Evolutionary conservation across 2,113 vertebrate genomes (phyloP).

Genomic region (Perccottus glenii): DNA sequence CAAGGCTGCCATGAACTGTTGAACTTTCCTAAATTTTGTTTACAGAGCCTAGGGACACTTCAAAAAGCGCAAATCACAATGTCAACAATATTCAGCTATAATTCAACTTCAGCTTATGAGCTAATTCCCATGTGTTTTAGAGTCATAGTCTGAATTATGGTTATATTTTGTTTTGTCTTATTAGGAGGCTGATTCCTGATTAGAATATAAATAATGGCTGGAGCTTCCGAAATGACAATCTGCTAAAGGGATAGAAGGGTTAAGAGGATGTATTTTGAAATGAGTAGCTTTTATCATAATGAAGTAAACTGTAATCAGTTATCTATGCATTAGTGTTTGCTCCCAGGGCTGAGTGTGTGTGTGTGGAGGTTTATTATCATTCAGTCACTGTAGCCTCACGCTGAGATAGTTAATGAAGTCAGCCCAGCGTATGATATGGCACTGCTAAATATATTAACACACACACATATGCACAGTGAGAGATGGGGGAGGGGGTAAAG

Average conservation of each 20-base stretch:
- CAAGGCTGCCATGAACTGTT: neutral
- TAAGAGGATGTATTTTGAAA: constrained; percentile 20
- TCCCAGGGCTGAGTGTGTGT: constrained; percentile 50
- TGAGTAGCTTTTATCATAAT: constrained; percentile 27
- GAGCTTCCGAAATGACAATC: neutral
- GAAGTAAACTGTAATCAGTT: constrained; percentile 48
- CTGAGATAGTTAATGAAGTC: constrained; percentile 72
- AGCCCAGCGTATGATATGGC: constrained; percentile 56
- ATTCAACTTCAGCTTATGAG: neutral
- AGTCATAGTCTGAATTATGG: neutral
- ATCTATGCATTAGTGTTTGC: constrained; percentile 27
- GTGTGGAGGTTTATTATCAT: constrained; percentile 58
- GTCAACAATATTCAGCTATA: neutral
- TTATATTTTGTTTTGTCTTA: constrained; percentile 3
- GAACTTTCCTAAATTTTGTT: neutral
- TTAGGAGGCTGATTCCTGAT: neutral
- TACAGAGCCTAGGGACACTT: neutral
- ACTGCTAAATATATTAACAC: constrained; percentile 66
- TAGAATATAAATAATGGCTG: constrained; percentile 5
- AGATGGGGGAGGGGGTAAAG: neutral
- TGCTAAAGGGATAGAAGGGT: constrained; percentile 4
- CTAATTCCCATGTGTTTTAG: constrained; percentile 1
- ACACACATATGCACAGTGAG: constrained; percentile 10
- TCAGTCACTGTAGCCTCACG: constrained; percentile 52
- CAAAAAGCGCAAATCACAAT: neutral